phyloP scores from a whole-genome alignment of 2,888 invertebrate genomes.

The Scaptomyza flava region DNA sequence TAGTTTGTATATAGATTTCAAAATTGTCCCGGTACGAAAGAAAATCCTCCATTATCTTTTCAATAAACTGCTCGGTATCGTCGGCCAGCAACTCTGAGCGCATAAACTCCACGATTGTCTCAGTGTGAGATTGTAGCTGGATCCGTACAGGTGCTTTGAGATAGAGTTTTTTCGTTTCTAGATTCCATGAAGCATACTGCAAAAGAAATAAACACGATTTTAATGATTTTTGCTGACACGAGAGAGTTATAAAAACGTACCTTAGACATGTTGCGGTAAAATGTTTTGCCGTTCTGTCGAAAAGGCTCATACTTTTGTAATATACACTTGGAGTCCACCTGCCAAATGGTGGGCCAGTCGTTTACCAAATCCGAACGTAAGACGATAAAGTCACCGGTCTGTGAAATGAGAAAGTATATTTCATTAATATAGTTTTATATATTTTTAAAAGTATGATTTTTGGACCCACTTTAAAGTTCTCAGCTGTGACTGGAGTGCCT shows the following conservation, averaged over 20 bases:
- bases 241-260: slow-evolving; percentile 85
- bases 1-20: slow-evolving; percentile 95
- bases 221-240: background rate
- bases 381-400: slow-evolving; percentile 96
- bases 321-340: slow-evolving; percentile 93
- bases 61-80: slow-evolving; percentile 87
- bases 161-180: slow-evolving; percentile 92
- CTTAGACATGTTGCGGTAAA: slow-evolving; percentile 94
- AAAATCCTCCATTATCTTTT: slow-evolving; percentile 90
- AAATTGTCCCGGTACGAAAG: slow-evolving; percentile 93
- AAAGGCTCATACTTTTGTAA: slow-evolving; percentile 93
- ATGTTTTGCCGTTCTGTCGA: slow-evolving; percentile 91
- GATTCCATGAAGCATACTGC: slow-evolving; percentile 94
- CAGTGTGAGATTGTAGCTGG: slow-evolving; percentile 90
- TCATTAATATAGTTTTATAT: background rate
- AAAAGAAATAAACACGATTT: slow-evolving; percentile 39
- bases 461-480: slow-evolving; percentile 82
- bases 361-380: slow-evolving; percentile 92
- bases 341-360: slow-evolving; percentile 95
- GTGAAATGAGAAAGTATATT: slow-evolving; percentile 60
- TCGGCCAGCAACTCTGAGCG: slow-evolving; percentile 89
- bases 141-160: slow-evolving; percentile 91
- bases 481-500: slow-evolving; percentile 64
- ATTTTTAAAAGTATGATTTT: background rate
- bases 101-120: slow-evolving; percentile 92